Evolutionary conservation across 2,797 vertebrate species (phyloP).

Genomic region (Danio kyathit): DNA sequence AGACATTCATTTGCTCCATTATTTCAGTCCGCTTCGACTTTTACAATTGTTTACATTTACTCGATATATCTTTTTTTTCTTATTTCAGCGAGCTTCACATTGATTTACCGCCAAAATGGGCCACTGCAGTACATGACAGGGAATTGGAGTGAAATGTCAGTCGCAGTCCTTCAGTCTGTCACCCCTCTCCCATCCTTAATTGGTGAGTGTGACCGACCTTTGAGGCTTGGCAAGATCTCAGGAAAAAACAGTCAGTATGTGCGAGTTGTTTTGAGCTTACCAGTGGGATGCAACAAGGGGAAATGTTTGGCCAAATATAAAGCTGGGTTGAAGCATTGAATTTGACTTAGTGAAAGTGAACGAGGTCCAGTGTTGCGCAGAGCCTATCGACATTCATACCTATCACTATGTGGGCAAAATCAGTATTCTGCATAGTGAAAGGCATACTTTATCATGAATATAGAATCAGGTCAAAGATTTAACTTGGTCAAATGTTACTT

Average conservation of each 20-base stretch:
- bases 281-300: slow-evolving; percentile 15
- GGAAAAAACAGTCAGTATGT: slow-evolving; percentile 25
- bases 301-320: slow-evolving; percentile 24
- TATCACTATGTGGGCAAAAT: too few species aligned
- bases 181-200: slow-evolving; percentile 18
- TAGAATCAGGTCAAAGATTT: background rate
- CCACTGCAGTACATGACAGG: slow-evolving; percentile 11
- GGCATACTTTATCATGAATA: background rate
- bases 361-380: too few species aligned
- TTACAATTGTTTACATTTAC: background rate
- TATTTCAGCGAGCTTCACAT: background rate
- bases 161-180: slow-evolving; percentile 19
- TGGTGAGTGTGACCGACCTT: slow-evolving; percentile 22
- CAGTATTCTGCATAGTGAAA: too few species aligned
- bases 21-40: background rate
- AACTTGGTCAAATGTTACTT: too few species aligned
- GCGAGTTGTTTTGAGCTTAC: background rate
- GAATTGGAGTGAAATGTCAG: slow-evolving; percentile 31
- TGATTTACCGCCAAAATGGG: slow-evolving; percentile 13
- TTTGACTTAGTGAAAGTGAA: too few species aligned
- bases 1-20: background rate
- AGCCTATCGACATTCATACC: too few species aligned
- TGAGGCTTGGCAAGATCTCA: slow-evolving; percentile 8
- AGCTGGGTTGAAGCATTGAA: too few species aligned
- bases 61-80: slow-evolving; percentile 1